Base-by-base conservation (phyloP, 2,113 vertebrate species). In the Cairina moschata region DNA sequence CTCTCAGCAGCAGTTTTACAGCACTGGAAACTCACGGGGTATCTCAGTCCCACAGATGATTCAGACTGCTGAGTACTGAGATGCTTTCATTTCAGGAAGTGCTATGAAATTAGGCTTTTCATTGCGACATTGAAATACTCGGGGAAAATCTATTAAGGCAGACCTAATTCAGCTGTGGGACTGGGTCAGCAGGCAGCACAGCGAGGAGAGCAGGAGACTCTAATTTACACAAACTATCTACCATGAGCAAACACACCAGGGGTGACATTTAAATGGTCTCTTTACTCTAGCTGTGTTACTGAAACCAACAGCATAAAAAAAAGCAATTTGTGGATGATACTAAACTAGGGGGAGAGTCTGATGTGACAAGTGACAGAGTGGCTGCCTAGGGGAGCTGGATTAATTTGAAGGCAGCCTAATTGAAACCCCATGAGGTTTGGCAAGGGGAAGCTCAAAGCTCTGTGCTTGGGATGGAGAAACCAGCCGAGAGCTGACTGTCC, bases 141-240 rank as follows among this genome's bases (percentile, higher is more conserved):
- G 1, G 59, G 69, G 77, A 66, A 87, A 92, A 93, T 88, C 90
- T 87, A 78, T 93, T 85, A 90, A 76, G 60, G 86, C 78, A 93
- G 79, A 86, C 78, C 58, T 88, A 91, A 95, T 83, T 88, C 84
- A 94, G 78, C 82, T 79, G 60, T 40, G 58, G 90, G 89, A 80
- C 1, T 23, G 80, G 95, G 83, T 95, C 79, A 95, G 92, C 87
- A 87, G 82, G 86, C 82, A 69, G 86, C 94, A 58, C 91, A 91
- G 86, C 0, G 0, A 88, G 83, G 74, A 65, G 46, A 76, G 42
- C 59, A 55, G 71, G 77, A 91, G 73, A 78, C 67, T 84, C 56
- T 71, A 67, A 93, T 96, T 96, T 90, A 59, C 88, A 85, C 88
- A 84, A 90, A 92, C 48, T 44, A 65, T 78, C 56, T 76, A 62